Conservation (phyloP, 2,113 vertebrate genomes). For the Donacobius atricapilla region DNA sequence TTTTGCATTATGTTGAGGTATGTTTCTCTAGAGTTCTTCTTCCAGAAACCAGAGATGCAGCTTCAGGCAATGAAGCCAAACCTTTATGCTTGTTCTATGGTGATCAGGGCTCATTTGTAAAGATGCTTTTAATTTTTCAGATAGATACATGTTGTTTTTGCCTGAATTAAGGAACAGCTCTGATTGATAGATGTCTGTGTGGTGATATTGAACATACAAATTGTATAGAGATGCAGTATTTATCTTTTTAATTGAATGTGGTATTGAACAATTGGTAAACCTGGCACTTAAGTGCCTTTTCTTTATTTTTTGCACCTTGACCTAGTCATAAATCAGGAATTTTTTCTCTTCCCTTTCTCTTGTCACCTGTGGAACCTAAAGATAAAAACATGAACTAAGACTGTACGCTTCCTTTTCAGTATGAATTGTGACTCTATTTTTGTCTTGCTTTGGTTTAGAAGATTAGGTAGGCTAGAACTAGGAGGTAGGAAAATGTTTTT, state of each 20-base stretch:
- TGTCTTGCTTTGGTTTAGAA: not conserved
- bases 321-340: not conserved
- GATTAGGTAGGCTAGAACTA: not conserved
- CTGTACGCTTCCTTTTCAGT: rapidly evolving
- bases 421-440: not conserved
- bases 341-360: not conserved
- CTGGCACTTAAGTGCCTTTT: not conserved
- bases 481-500: not conserved
- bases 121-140: not conserved
- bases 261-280: not conserved
- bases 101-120: not conserved
- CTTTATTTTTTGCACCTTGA: not conserved
- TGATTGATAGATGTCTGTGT: not conserved
- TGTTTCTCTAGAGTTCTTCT: not conserved
- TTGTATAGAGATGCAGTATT: not conserved
- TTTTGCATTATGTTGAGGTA: not conserved
- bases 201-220: not conserved
- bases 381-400: not conserved
- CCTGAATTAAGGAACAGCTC: not conserved
- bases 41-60: not conserved
- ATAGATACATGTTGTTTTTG: not conserved
- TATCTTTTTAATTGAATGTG: not conserved
- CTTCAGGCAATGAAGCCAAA: not conserved
- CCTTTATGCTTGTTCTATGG: not conserved
- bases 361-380: not conserved